Evolutionary conservation across 1,140 invertebrate species (phyloP).

Genomic region (Hyphantria cunea): DNA sequence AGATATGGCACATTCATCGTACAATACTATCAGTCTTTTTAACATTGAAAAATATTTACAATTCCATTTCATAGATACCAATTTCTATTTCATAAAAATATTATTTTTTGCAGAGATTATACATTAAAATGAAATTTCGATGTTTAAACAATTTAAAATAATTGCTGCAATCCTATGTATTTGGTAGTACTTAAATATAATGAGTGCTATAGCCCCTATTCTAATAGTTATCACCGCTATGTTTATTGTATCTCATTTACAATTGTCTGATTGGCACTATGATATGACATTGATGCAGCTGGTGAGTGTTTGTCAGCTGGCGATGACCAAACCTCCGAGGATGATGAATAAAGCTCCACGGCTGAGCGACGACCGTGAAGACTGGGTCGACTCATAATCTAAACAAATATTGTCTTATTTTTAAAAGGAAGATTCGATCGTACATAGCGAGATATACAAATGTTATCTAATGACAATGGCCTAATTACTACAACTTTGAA

Average conservation of each 20-base stretch:
- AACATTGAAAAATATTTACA: slow-evolving; percentile 52
- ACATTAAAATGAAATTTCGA: slow-evolving; percentile 20
- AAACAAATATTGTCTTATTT: slow-evolving; percentile 8
- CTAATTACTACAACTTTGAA: too few species aligned
- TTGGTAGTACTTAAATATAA: neutral
- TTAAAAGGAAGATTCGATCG: too few species aligned
- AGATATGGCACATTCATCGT: slow-evolving; percentile 70
- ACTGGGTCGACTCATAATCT: slow-evolving; percentile 74
- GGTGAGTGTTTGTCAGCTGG: slow-evolving; percentile 58
- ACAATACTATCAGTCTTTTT: slow-evolving; percentile 74
- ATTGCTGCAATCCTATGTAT: slow-evolving; percentile 6
- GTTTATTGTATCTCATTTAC: slow-evolving; percentile 39
- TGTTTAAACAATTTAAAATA: slow-evolving; percentile 15
- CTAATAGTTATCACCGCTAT: slow-evolving; percentile 31
- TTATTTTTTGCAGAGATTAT: slow-evolving; percentile 21
- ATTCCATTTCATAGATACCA: slow-evolving; percentile 26
- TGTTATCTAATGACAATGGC: too few species aligned
- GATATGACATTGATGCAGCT: slow-evolving; percentile 16
- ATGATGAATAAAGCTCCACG: slow-evolving; percentile 37
- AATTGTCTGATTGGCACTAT: slow-evolving; percentile 49
- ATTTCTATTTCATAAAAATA: slow-evolving; percentile 32
- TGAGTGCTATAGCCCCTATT: slow-evolving; percentile 19
- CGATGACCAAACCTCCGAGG: slow-evolving; percentile 38
- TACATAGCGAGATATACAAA: too few species aligned
- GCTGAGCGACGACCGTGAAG: slow-evolving; percentile 51